phyloP scores from a whole-genome alignment of 2,113 vertebrate genomes.

The Xenus cinereus region DNA sequence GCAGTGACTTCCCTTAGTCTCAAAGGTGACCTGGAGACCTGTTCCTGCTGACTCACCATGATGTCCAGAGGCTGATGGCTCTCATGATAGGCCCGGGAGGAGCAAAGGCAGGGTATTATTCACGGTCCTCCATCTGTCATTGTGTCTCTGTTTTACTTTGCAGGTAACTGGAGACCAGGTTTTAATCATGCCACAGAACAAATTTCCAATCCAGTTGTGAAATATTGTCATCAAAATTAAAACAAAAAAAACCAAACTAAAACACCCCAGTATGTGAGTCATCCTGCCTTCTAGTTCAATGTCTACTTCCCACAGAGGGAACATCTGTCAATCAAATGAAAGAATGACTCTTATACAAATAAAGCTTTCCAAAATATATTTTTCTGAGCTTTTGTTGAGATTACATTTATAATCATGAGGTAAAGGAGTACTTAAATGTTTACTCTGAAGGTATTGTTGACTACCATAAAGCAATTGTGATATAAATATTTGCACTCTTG shows the following conservation, averaged over 20 bases:
- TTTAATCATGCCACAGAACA: not conserved
- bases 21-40: not conserved
- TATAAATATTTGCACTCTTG: not conserved
- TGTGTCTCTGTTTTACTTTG: not conserved
- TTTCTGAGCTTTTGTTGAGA: not conserved
- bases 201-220: not conserved
- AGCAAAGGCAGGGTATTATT: not conserved
- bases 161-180: not conserved
- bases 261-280: not conserved
- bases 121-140: not conserved
- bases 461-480: not conserved
- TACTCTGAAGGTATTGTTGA: not conserved
- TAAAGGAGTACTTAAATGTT: not conserved
- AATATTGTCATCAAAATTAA: not conserved
- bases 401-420: not conserved
- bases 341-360: not conserved
- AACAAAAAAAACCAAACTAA: not conserved
- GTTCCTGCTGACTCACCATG: not conserved
- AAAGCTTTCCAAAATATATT: not conserved
- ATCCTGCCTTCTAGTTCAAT: not conserved
- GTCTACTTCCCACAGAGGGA: not conserved
- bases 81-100: too few relatives aligned
- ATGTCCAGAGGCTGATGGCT: not conserved
- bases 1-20: not conserved
- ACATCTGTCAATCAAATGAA: not conserved